phyloP scores from a whole-genome alignment of 2,888 invertebrate genomes.

The Cephalotes varians region DNA sequence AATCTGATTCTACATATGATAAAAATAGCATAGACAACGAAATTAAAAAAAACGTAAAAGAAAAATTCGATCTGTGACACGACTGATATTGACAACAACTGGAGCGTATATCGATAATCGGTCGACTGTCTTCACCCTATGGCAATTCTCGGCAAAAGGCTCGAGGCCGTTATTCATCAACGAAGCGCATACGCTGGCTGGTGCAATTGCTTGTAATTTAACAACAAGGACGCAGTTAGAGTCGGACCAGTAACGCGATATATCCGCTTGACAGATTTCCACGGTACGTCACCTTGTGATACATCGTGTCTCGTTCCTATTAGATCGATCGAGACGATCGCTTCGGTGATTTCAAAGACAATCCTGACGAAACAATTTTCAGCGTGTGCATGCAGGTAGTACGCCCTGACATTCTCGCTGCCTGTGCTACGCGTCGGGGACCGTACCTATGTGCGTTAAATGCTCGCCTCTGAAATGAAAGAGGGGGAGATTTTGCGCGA shows the following conservation, averaged over 20 bases:
- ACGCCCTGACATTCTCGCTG: conserved; percentile 7
- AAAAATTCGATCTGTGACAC: not conserved
- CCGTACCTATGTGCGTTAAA: conserved; percentile 13
- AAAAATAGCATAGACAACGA: not conserved
- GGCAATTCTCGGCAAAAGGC: conserved; percentile 45
- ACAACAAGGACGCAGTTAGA: conserved; percentile 40
- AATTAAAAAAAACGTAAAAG: not conserved
- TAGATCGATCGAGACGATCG: conserved; percentile 48
- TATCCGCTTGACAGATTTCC: conserved; percentile 45
- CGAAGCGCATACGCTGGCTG: conserved; percentile 14
- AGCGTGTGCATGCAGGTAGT: not conserved
- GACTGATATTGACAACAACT: conserved; percentile 29
- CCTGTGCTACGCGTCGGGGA: conserved; percentile 7
- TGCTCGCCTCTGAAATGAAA: conserved; percentile 50
- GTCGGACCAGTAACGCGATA: conserved; percentile 49
- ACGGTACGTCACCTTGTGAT: conserved; percentile 51
- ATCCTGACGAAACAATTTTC: conserved; percentile 37
- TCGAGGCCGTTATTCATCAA: conserved; percentile 45
- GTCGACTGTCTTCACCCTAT: conserved; percentile 41
- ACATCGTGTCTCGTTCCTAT: conserved; percentile 45
- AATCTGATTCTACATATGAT: not conserved
- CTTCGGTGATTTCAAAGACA: conserved; percentile 47
- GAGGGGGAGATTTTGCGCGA: conserved; percentile 59
- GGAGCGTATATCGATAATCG: conserved; percentile 49
- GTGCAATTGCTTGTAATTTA: conserved; percentile 52